phyloP scores from a whole-genome alignment of 64 coral and sea anemone genomes.

The Porites australiensis region DNA sequence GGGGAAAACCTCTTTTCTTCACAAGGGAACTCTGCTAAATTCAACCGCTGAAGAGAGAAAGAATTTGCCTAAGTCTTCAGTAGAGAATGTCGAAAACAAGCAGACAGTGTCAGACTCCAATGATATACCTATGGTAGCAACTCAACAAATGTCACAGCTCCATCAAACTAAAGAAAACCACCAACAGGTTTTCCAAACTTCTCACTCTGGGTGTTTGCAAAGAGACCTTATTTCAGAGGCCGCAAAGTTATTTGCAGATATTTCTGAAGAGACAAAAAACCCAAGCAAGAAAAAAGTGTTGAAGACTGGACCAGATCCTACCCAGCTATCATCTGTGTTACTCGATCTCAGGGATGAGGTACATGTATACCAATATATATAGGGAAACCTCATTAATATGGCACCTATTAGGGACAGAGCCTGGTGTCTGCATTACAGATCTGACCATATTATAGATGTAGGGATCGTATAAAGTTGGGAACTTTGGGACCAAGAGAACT shows the following conservation, averaged over 20 bases:
- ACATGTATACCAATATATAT: not conserved
- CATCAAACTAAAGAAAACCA: no score
- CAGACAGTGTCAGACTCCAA: not conserved
- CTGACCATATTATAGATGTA: no score
- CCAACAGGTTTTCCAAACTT: not conserved
- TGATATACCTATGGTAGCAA: not conserved
- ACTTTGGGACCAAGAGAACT: no score
- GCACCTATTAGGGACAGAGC: no score
- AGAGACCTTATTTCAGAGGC: not conserved
- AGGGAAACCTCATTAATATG: not conserved
- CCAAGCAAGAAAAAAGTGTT: conserved; percentile 6
- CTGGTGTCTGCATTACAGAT: no score
- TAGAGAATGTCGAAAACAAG: not conserved
- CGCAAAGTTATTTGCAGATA: conserved; percentile 1
- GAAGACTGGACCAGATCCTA: conserved; percentile 33
- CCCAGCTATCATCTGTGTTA: conserved; percentile 72
- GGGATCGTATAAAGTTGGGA: no score
- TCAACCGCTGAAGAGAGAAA: not conserved
- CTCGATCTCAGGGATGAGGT: conserved; percentile 87
- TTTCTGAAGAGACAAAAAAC: not conserved
- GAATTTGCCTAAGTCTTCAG: not conserved
- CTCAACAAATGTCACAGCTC: not conserved
- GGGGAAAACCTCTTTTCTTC: not conserved
- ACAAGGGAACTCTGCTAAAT: not conserved
- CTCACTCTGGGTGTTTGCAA: not conserved